Percentiles rank a stretch among this genome's conserved stretches.
Evolutionary conservation across 2,888 invertebrate genomes (phyloP).

Genomic region (Agrotis ipsilon): DNA sequence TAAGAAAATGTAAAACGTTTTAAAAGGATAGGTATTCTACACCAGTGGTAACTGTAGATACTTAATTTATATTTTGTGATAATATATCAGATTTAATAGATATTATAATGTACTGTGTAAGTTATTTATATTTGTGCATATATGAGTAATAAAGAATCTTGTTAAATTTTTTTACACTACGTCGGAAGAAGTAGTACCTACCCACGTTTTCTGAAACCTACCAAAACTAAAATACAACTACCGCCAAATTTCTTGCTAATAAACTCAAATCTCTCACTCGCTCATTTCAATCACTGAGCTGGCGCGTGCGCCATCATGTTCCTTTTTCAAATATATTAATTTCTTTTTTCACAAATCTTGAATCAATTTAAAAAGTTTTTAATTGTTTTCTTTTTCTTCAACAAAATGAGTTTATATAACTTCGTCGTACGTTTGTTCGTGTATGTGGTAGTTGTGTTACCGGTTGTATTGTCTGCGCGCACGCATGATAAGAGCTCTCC

Average conservation of each 20-base stretch:
- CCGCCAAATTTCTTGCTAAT: conserved; percentile 9
- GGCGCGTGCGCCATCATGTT: conserved; percentile 38
- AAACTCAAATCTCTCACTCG: conserved; percentile 7
- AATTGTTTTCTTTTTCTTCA: neutral
- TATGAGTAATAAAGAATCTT: conserved; percentile 13
- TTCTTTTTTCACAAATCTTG: neutral
- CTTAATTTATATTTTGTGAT: conserved; percentile 1
- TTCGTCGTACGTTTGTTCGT: conserved; percentile 67
- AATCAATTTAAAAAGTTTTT: neutral
- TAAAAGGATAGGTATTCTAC: too few species aligned
- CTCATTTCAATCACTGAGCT: conserved; percentile 42
- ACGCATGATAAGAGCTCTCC: conserved; percentile 31
- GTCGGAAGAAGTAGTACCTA: too few species aligned
- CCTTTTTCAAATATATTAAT: conserved; percentile 6
- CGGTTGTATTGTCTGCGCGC: conserved; percentile 58
- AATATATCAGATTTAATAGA: neutral
- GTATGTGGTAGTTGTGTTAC: conserved; percentile 74
- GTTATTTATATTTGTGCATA: conserved; percentile 8
- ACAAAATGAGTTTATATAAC: conserved; percentile 31
- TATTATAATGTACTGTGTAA: neutral
- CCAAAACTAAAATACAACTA: conserved; percentile 12
- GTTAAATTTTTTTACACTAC: too few species aligned
- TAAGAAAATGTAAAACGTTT: too few species aligned
- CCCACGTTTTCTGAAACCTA: neutral
- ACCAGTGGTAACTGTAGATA: too few species aligned